Evolutionary conservation across 1,140 invertebrate genomes (phyloP).

Genomic region (Hycleus cichorii): DNA sequence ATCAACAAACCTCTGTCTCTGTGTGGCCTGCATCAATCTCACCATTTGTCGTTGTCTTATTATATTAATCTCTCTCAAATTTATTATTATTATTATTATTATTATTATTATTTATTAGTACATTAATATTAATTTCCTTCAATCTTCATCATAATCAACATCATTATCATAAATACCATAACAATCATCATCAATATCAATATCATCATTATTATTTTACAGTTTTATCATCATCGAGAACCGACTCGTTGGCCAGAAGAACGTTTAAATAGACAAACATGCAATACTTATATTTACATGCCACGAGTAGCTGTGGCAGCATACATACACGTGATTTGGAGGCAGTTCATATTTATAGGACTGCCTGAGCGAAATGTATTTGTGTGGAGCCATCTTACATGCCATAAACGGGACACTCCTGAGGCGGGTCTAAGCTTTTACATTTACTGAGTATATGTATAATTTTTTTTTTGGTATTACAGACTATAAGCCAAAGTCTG

Average conservation of each 20-base stretch:
- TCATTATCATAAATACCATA: too few species aligned
- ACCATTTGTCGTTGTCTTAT: too few species aligned
- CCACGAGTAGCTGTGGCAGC: slow-evolving; percentile 34
- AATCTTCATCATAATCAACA: too few species aligned
- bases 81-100: too few species aligned
- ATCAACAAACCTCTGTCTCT: too few species aligned
- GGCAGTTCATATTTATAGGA: slow-evolving; percentile 29
- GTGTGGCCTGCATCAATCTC: too few species aligned
- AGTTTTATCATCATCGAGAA: slow-evolving; percentile 2
- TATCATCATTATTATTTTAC: too few species aligned
- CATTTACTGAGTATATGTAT: slow-evolving; percentile 19
- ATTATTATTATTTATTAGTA: too few species aligned
- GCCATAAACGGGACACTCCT: slow-evolving; percentile 33
- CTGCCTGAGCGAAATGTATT: slow-evolving; percentile 37
- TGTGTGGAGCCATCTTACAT: slow-evolving; percentile 37
- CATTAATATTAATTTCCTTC: too few species aligned
- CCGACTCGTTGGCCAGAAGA: slow-evolving; percentile 7
- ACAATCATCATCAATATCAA: too few species aligned
- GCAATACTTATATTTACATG: slow-evolving; percentile 35
- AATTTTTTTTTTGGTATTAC: slow-evolving; percentile 17
- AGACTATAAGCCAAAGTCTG: slow-evolving; percentile 33
- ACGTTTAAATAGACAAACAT: slow-evolving; percentile 30
- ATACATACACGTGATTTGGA: slow-evolving; percentile 36
- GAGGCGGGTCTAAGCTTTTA: slow-evolving; percentile 36
- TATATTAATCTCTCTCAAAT: too few species aligned